These are phyloP conservation scores for Chironomus riparius DNA, from an alignment of 2,888 invertebrate genomes.

Conservation along the genomic window DNA sequence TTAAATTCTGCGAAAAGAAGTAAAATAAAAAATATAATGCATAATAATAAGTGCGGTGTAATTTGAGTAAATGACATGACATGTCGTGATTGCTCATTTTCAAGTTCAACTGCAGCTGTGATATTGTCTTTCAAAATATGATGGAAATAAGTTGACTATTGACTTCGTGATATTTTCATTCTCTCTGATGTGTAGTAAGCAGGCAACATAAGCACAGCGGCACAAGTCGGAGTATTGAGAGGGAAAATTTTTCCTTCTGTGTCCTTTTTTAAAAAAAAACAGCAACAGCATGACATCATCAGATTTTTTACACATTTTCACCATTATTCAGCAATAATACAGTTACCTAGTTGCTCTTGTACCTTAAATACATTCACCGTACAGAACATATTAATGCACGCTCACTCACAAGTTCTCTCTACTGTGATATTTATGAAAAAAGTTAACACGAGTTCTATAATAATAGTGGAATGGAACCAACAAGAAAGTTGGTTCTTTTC, in stretches of 20 bases:
- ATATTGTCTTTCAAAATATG: not conserved
- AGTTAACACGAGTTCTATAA: not conserved
- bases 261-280: not conserved
- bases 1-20: not conserved
- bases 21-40: slow-evolving; percentile 4
- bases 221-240: not conserved
- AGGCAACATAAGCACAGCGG: not conserved
- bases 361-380: no score
- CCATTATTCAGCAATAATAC: not conserved
- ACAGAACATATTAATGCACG: no score
- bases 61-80: slow-evolving; percentile 16
- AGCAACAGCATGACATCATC: not conserved
- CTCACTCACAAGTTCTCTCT: no score
- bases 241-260: not conserved
- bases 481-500: no score
- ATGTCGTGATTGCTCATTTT: slow-evolving; percentile 26
- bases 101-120: slow-evolving; percentile 24
- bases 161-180: not conserved
- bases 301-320: not conserved
- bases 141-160: not conserved
- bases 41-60: slow-evolving; percentile 12
- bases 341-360: not conserved
- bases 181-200: not conserved
- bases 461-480: not conserved
- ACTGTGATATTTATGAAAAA: not conserved